These are phyloP conservation scores for Perizoma flavofasciatum DNA, from an alignment of 2,888 invertebrate species.

Conservation along the genomic window DNA sequence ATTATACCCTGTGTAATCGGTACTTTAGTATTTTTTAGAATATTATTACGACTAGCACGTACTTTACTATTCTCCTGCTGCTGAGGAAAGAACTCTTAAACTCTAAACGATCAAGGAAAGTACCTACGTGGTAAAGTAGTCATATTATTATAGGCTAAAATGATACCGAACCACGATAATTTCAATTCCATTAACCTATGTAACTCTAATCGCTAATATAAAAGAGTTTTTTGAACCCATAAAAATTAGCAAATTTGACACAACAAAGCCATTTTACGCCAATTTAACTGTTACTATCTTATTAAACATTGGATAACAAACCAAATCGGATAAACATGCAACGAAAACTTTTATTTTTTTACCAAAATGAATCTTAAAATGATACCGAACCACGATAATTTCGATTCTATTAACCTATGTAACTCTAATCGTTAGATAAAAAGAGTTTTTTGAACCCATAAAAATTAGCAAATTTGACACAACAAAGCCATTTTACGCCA, in stretches of 20 bases:
- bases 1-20: no score
- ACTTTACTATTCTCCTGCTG: no score
- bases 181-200: no score
- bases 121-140: no score
- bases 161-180: no score
- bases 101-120: no score
- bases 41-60: no score
- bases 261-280: conserved; percentile 35
- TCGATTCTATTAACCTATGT: no score
- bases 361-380: conserved; percentile 40
- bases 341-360: conserved; percentile 54
- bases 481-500: conserved; percentile 31
- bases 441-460: not conserved
- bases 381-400: no score
- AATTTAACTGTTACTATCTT: conserved; percentile 48
- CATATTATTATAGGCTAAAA: no score
- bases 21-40: no score
- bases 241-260: conserved; percentile 49
- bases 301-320: conserved; percentile 58
- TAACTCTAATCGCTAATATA: not conserved
- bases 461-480: conserved; percentile 51
- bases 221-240: conserved; percentile 1
- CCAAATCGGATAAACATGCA: conserved; percentile 68
- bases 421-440: not conserved
- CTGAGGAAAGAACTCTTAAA: no score